Base-by-base conservation (phyloP, 2,888 invertebrate genomes). In the Raillietiella orientalis region DNA sequence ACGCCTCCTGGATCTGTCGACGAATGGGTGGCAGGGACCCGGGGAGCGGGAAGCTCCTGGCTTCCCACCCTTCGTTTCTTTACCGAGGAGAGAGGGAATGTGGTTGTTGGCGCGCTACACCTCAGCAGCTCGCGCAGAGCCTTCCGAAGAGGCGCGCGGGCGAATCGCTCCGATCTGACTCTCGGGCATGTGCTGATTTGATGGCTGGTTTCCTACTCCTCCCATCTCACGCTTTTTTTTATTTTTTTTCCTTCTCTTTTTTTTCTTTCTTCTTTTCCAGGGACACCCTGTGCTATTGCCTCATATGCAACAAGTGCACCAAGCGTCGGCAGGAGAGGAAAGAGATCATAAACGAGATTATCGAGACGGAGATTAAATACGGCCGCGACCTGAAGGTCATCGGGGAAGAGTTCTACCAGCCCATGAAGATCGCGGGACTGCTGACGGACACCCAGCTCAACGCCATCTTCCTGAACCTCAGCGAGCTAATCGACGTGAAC, bases 321-420 rank as follows among this genome's bases (percentile, higher is more conserved):
- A 72, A 77, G 41, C 70, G 71, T 40, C 57, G 82, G 28, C 62
- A 70, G 5, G 84, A 87, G 44, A 58, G 84, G 28, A 77, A 79
- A 41, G 82, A 87, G 52, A 84, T 82, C 17, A 69, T 87, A 26
- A 70, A 70, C 3, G 87, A 87, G 53, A 77, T 87, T 32, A 72
- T 82, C 4, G 84, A 87, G 49, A 87, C 87, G 2, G 87, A 87
- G 49, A 67, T 79, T 41, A 87, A 82, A 41, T 87, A 87, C 42
- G 79, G 82, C 12, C 57, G 82, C 27, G 87, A 87, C 46, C 52
- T 87, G 37, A 66, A 71, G 43, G 82, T 87, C 29, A 70, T 87
- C 36, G 54, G 77, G 37, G 82, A 84, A 45, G 84, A 79, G 46
- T 77, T 79, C 44, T 72, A 74, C 43, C 66, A 70, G 39, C 84